Conservation (phyloP, 1,140 invertebrate genomes). For the Charaxes varanes region DNA sequence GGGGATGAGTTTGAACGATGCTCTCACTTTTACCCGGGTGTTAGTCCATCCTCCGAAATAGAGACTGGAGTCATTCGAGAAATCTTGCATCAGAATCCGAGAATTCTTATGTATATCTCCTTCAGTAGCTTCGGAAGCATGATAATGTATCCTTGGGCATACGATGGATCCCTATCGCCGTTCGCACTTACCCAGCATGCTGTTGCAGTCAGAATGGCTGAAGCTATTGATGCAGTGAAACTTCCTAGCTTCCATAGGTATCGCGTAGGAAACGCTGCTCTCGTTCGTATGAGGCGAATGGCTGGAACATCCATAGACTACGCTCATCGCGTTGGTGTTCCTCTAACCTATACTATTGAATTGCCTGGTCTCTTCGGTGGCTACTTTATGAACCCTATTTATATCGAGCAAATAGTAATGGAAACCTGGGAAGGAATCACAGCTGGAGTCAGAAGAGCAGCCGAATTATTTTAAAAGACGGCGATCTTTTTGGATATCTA, state of each 20-base stretch:
- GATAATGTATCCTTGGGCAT: constrained; percentile 70
- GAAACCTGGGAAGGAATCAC: constrained; percentile 57
- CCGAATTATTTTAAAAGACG: neutral
- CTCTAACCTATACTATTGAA: constrained; percentile 81
- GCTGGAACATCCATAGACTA: constrained; percentile 26
- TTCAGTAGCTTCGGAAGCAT: constrained; percentile 77
- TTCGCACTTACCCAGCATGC: constrained; percentile 18
- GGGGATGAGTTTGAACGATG: constrained; percentile 80
- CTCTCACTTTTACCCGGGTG: constrained; percentile 79
- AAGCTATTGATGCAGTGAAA: constrained; percentile 25
- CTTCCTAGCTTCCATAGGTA: constrained; percentile 19
- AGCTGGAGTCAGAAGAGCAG: constrained; percentile 25
- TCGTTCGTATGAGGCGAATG: constrained; percentile 12
- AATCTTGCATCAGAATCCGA: constrained; percentile 52
- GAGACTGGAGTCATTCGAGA: constrained; percentile 78
- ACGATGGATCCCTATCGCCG: constrained; percentile 10
- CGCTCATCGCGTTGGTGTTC: constrained; percentile 38
- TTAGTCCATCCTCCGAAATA: constrained; percentile 80
- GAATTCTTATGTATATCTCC: constrained; percentile 7
- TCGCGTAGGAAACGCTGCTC: constrained; percentile 19
- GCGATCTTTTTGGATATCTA: no score
- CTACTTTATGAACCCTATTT: constrained; percentile 42
- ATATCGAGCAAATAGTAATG: constrained; percentile 42
- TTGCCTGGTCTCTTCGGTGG: constrained; percentile 71
- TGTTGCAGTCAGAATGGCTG: constrained; percentile 22